phyloP scores from a whole-genome alignment of 2,797 vertebrate genomes.

The Rhabdophis nuchalis region DNA sequence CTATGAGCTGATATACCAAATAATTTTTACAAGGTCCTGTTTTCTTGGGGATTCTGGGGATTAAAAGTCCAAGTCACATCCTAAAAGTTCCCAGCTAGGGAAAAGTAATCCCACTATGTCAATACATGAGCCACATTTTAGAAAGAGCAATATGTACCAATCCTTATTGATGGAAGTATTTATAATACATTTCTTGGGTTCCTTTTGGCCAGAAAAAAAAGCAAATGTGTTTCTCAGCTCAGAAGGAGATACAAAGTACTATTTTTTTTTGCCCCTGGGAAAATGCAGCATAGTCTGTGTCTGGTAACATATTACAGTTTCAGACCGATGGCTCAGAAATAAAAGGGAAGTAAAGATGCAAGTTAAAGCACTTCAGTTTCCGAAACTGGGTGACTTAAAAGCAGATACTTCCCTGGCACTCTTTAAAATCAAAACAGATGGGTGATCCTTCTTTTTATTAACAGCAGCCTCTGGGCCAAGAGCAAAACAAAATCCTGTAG shows the following conservation, averaged over 20 bases:
- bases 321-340: background rate
- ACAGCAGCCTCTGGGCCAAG: constrained; percentile 16
- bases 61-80: background rate
- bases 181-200: background rate
- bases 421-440: constrained; percentile 27
- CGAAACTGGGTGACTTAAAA: constrained; percentile 36
- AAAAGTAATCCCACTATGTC: background rate
- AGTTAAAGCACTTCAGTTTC: constrained; percentile 10
- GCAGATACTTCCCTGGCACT: constrained; percentile 10
- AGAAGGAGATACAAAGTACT: background rate
- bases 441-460: constrained; percentile 35
- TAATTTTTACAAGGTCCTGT: background rate
- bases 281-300: background rate
- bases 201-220: background rate
- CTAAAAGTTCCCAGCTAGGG: background rate
- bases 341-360: constrained; percentile 21
- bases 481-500: constrained; percentile 22
- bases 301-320: background rate
- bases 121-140: background rate
- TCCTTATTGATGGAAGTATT: background rate
- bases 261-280: background rate
- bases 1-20: background rate
- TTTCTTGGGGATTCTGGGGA: background rate
- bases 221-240: background rate
- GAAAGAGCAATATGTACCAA: background rate